phyloP scores from a whole-genome alignment of 2,888 invertebrate genomes.

The Himalopsyche japonica region DNA sequence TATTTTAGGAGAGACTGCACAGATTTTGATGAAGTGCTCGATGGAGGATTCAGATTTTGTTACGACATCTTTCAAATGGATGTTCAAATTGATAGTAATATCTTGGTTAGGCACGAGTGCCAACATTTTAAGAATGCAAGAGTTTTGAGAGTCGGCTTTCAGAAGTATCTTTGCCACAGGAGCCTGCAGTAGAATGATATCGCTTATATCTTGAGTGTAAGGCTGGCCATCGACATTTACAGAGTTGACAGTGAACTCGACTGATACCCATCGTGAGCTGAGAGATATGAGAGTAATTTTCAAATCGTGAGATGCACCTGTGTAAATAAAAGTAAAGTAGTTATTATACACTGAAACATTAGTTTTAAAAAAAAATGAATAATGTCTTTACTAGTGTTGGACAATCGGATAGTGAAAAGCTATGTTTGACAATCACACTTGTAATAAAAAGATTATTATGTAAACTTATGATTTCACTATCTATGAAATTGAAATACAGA shows the following conservation, averaged over 20 bases:
- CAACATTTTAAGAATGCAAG: slow-evolving; percentile 15
- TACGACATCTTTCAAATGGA: slow-evolving; percentile 30
- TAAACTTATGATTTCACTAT: no score
- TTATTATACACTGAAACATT: neutral
- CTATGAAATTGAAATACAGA: no score
- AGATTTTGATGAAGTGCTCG: slow-evolving; percentile 21
- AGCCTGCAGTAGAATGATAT: slow-evolving; percentile 23
- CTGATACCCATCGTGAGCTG: slow-evolving; percentile 31
- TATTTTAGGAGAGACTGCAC: slow-evolving; percentile 18
- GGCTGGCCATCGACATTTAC: slow-evolving; percentile 23
- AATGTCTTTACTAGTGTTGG: neutral
- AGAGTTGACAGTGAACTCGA: slow-evolving; percentile 21
- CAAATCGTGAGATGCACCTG: slow-evolving; percentile 30
- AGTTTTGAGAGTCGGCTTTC: slow-evolving; percentile 28
- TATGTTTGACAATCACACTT: no score
- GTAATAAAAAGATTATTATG: no score
- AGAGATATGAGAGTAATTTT: slow-evolving; percentile 28
- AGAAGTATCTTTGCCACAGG: slow-evolving; percentile 24
- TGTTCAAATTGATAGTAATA: slow-evolving; percentile 18
- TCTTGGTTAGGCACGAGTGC: slow-evolving; percentile 10
- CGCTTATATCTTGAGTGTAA: slow-evolving; percentile 13
- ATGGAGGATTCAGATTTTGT: slow-evolving; percentile 27
- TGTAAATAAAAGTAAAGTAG: neutral
- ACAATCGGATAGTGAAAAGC: no score
- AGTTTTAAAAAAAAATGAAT: neutral